These are phyloP conservation scores for Temnothorax ravouxi DNA, from an alignment of 2,888 invertebrate genomes.

Conservation along the genomic window DNA sequence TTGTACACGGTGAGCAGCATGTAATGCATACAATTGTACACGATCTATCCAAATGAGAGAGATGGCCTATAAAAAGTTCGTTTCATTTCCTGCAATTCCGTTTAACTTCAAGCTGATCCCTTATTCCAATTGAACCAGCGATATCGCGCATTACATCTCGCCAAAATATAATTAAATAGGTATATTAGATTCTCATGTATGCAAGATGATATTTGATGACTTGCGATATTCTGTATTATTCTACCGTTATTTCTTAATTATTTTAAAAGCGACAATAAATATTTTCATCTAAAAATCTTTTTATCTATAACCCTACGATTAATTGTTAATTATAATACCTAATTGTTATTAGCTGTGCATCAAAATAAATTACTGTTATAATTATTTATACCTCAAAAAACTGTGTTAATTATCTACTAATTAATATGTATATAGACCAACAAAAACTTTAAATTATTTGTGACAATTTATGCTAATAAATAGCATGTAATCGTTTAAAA, in stretches of 20 bases:
- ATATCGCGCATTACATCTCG: neutral
- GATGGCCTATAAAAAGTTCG: slow-evolving; percentile 23
- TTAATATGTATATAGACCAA: neutral
- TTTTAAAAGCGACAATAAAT: neutral
- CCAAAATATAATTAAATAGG: slow-evolving; percentile 18
- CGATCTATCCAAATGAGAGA: neutral
- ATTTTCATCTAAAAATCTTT: neutral
- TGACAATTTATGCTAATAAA: neutral
- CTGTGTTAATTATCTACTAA: neutral
- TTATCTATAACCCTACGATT: neutral
- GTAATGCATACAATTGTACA: slow-evolving; percentile 11
- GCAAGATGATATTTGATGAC: neutral
- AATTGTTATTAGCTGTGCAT: neutral
- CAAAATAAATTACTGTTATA: neutral
- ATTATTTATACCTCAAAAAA: neutral
- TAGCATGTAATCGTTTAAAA: neutral
- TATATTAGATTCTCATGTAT: neutral
- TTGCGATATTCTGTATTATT: neutral
- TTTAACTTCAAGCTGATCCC: neutral
- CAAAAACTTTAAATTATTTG: neutral
- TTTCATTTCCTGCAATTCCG: slow-evolving; percentile 18
- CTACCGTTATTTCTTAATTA: neutral
- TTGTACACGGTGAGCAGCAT: neutral
- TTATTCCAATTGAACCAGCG: neutral
- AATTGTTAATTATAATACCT: neutral